These are phyloP conservation scores for Discoglossus pictus DNA, from an alignment of 2,797 vertebrate genomes.

Conservation along the genomic window DNA sequence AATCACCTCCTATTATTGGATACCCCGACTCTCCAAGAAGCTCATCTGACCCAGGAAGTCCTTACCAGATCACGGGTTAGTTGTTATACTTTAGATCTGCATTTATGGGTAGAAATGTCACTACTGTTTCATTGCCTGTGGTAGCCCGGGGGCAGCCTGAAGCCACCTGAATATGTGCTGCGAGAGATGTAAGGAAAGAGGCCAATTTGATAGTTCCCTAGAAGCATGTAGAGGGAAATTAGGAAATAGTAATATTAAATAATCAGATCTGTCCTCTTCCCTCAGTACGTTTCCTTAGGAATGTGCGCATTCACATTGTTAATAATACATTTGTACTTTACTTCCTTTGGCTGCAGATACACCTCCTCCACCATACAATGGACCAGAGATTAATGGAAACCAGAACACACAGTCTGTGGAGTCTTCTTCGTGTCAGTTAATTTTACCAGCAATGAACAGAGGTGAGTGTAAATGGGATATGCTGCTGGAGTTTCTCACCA, in stretches of 20 bases:
- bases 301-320: no score
- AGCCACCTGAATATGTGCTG: no score
- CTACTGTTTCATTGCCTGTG: no score
- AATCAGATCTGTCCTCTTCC: no score
- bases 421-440: constrained; percentile 75
- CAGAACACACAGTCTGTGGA: constrained; percentile 79
- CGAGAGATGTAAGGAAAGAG: no score
- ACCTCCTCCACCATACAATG: constrained; percentile 83
- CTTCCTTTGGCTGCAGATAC: constrained; percentile 72
- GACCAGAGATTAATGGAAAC: constrained; percentile 76
- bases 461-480: constrained; percentile 77
- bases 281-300: neutral
- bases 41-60: constrained; percentile 84
- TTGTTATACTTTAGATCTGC: neutral
- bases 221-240: no score
- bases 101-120: no score
- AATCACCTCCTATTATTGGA: constrained; percentile 80
- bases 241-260: no score
- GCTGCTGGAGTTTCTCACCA: no score
- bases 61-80: constrained; percentile 88
- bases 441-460: constrained; percentile 81
- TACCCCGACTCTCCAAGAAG: constrained; percentile 88
- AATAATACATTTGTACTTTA: neutral
- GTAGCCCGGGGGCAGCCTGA: no score
- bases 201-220: no score